A percentile compares a stretch with the other conserved stretches of the same genome.
Conservation (phyloP, 2,888 invertebrate genomes). For the Archips xylosteana region DNA sequence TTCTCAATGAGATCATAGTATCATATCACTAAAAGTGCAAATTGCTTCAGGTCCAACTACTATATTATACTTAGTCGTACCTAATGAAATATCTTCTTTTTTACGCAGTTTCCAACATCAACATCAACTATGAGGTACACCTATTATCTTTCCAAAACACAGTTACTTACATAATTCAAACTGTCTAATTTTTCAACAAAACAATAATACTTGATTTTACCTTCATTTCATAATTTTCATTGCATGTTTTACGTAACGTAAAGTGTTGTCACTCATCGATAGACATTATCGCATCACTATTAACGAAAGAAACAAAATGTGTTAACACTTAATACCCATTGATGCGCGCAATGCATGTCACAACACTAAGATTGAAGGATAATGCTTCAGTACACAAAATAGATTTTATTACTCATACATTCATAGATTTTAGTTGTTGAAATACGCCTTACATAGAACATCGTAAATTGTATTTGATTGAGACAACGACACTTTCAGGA, state of each 20-base stretch:
- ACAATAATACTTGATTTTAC: not conserved
- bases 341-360: conserved; percentile 30
- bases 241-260: conserved; percentile 29
- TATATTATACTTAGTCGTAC: no score
- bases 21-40: no score
- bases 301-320: conserved; percentile 37
- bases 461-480: not conserved
- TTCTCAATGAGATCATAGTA: no score
- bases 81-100: no score
- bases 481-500: no score
- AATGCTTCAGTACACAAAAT: conserved; percentile 22
- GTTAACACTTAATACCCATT: conserved; percentile 35
- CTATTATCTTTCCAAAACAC: no score
- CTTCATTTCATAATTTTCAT: conserved; percentile 5
- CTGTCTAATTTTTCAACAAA: not conserved
- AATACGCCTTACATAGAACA: not conserved
- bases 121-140: no score
- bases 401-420: not conserved
- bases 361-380: conserved; percentile 38
- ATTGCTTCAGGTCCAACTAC: no score
- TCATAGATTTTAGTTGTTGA: not conserved
- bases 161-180: not conserved
- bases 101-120: no score
- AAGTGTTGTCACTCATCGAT: conserved; percentile 9
- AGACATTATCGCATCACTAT: conserved; percentile 18